Evolutionary conservation across 2,888 invertebrate species (phyloP).

Genomic region (Rhagonycha fulva): DNA sequence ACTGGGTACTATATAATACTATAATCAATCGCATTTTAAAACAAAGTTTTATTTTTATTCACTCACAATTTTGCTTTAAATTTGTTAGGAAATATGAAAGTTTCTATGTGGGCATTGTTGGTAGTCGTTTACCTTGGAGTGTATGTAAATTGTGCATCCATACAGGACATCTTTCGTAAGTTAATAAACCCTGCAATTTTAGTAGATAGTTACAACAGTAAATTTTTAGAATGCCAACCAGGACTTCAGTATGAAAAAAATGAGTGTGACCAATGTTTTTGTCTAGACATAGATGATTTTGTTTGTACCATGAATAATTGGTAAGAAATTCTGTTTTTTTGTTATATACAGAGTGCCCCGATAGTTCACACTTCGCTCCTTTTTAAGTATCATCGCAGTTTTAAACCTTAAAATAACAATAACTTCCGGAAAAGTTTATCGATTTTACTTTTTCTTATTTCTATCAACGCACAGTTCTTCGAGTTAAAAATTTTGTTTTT

Average conservation of each 20-base stretch:
- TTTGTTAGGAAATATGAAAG: background rate
- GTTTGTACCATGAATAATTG: constrained; percentile 3
- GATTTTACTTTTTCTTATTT: no score
- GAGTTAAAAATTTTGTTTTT: no score
- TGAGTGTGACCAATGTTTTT: constrained; percentile 4
- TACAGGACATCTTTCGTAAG: background rate
- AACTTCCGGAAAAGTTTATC: no score
- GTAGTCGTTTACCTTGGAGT: background rate
- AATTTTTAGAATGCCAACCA: background rate
- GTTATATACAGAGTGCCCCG: no score
- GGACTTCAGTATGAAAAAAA: constrained; percentile 6
- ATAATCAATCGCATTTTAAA: background rate
- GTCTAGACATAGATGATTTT: background rate
- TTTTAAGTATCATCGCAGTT: no score
- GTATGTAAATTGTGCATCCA: background rate
- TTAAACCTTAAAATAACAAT: no score
- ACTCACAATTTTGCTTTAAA: background rate
- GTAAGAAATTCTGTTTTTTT: background rate
- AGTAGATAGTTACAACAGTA: background rate
- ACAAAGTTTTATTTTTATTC: background rate
- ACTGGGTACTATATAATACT: background rate
- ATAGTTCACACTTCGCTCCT: no score
- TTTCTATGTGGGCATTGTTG: background rate
- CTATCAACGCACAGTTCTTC: no score
- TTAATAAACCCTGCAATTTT: background rate